Conservation (phyloP, 2,888 invertebrate species). For the Scaptomyza polygonia region DNA sequence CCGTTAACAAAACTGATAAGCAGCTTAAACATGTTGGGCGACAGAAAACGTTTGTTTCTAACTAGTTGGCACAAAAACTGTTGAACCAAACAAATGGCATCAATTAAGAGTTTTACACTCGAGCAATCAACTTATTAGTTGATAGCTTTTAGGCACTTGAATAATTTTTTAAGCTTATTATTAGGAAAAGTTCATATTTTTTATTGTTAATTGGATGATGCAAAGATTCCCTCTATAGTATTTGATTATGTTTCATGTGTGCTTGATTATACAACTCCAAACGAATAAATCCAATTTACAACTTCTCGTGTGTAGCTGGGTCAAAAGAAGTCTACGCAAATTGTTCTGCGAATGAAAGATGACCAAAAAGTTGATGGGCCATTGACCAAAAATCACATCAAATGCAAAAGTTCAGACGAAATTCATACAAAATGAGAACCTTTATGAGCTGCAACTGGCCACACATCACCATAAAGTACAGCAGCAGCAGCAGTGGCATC, state of each 20-base stretch:
- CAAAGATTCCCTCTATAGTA: not conserved
- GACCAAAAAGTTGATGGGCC: constrained; percentile 6
- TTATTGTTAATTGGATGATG: not conserved
- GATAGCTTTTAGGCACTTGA: too few species aligned
- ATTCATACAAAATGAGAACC: not conserved
- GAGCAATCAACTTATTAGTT: not conserved
- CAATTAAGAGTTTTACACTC: too few species aligned
- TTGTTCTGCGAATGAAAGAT: not conserved
- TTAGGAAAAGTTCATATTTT: not conserved
- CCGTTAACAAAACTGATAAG: constrained; percentile 49
- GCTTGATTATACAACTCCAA: not conserved
- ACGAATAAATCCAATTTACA: too few species aligned
- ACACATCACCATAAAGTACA: constrained; percentile 23
- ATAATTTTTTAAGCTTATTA: not conserved
- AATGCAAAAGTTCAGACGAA: not conserved
- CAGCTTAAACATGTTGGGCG: constrained; percentile 18
- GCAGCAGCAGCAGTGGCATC: not conserved
- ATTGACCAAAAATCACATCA: constrained; percentile 2
- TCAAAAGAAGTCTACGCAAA: not conserved
- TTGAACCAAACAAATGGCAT: constrained; percentile 9
- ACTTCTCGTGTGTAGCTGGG: not conserved
- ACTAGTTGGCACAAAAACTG: not conserved
- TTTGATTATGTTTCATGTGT: not conserved
- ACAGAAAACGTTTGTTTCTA: not conserved
- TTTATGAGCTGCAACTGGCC: not conserved